Conservation (phyloP, 2,113 vertebrate species). For the Tringa solitaria region DNA sequence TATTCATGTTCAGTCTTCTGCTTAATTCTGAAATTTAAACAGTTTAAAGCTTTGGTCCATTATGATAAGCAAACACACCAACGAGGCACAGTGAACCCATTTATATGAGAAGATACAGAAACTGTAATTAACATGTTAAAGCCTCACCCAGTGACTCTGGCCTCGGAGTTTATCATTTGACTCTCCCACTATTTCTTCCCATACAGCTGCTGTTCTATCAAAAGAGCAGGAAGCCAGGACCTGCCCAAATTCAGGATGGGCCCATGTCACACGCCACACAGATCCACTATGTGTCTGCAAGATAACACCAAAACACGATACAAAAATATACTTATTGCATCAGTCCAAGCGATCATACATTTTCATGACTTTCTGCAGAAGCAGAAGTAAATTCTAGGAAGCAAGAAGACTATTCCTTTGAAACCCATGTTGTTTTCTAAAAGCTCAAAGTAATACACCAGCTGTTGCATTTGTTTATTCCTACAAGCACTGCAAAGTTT, state of each 20-base stretch:
- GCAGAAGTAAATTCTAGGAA: not conserved
- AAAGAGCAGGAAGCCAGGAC: slow-evolving; percentile 96
- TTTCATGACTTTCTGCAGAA: not conserved
- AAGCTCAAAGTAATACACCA: not conserved
- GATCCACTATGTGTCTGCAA: slow-evolving; percentile 94
- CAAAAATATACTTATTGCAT: rapidly evolving
- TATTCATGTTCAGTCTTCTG: not conserved
- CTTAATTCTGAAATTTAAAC: not conserved
- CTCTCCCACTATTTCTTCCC: slow-evolving; percentile 99
- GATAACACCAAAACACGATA: not conserved
- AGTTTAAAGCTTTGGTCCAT: not conserved
- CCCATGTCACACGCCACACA: slow-evolving; percentile 97
- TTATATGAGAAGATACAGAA: not conserved
- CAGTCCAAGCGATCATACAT: rapidly evolving
- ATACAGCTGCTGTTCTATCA: slow-evolving; percentile 94
- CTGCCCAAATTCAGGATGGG: slow-evolving; percentile 96
- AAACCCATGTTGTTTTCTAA: not conserved
- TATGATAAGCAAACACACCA: not conserved
- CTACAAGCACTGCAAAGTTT: not conserved
- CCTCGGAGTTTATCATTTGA: slow-evolving; percentile 97
- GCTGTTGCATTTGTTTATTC: not conserved
- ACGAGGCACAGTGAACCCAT: not conserved
- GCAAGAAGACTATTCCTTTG: not conserved
- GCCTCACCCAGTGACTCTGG: slow-evolving; percentile 94
- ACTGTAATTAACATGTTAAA: not conserved